Base-by-base conservation (phyloP, 2,888 invertebrate species). In the Nomada fabriciana region DNA sequence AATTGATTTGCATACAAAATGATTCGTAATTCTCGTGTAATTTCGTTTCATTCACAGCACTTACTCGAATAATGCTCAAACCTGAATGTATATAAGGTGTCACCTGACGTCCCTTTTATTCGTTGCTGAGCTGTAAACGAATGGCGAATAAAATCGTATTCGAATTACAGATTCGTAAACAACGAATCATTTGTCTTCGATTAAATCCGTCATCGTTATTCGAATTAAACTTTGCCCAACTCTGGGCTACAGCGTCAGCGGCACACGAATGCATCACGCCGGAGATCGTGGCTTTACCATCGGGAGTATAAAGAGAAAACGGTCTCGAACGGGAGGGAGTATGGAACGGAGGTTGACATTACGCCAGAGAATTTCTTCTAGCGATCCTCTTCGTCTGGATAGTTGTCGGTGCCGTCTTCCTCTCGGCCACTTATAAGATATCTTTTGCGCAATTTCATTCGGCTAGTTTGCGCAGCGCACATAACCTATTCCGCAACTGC, bases 361-460 rank as follows among this genome's bases (percentile, higher is more conserved):
- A 69, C 75, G 78, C 69, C 70, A 70, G 70, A 70, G 70, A 80
- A 70, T 76, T 70, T 70, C 69, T 75, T 69, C 53, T 53, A 36
- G 10, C 55, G 61, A 77, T 74, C 55, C 55, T 74, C 59, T 55
- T 65, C 43, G 59, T 64, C 20, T 43, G 52, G 74, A 77, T 64
- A 43, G 59, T n/a, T 57, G 36, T 20, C 36, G 53, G 77, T 70
- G 80, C 72, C 77, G 52, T 78, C 83, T 85, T 88, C 69, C 61
- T 74, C 74, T 75, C 75, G 68, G 80, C 76, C 76, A 42, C 59
- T 73, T 20, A 36, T 47, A 75, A 67, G 76, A 73, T 67, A 73
- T 59, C 68, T 68, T 78, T 90, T 89, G 85, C 87, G 89, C 87
- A 91, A 91, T 85, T 80, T 81, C 86, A 83, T 88, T 82, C 82